phyloP scores from a whole-genome alignment of 2,888 invertebrate species.

The Ceriagrion tenellum region DNA sequence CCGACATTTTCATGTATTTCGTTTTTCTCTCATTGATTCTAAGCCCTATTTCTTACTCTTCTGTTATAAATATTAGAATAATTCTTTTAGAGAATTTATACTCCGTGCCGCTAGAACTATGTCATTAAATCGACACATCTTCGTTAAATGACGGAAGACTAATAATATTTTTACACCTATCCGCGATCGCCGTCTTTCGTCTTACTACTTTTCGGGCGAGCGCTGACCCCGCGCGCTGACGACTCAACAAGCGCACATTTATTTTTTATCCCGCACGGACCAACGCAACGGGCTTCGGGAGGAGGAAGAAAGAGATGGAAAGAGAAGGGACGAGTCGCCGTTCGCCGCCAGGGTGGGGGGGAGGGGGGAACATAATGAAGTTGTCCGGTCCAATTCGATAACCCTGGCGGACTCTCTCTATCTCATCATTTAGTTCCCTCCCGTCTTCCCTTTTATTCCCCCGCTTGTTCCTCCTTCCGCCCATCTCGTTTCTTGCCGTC shows the following conservation, averaged over 20 bases:
- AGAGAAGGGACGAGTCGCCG: no score
- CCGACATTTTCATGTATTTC: no score
- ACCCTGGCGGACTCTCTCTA: background rate
- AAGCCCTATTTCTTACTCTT: no score
- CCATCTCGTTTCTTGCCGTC: background rate
- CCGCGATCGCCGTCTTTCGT: background rate
- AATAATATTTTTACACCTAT: no score
- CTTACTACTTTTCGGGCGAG: background rate
- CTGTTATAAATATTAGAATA: no score
- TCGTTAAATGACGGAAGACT: no score
- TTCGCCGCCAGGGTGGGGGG: background rate
- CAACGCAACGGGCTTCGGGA: background rate
- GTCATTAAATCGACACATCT: no score
- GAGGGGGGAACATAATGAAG: background rate
- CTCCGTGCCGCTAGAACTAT: no score
- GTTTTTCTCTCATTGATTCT: no score
- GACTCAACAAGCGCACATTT: background rate
- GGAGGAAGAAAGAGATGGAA: no score
- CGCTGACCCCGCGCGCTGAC: background rate
- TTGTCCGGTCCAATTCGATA: slow-evolving; percentile 36
- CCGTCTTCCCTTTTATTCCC: no score
- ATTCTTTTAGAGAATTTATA: no score
- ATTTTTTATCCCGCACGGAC: background rate
- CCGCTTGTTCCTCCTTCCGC: background rate
- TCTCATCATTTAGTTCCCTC: background rate